Evolutionary conservation across 2,888 invertebrate species (phyloP), one percentile per base, ranked within the genome.

Genomic region (Scrobipalpa atriplicella): DNA sequence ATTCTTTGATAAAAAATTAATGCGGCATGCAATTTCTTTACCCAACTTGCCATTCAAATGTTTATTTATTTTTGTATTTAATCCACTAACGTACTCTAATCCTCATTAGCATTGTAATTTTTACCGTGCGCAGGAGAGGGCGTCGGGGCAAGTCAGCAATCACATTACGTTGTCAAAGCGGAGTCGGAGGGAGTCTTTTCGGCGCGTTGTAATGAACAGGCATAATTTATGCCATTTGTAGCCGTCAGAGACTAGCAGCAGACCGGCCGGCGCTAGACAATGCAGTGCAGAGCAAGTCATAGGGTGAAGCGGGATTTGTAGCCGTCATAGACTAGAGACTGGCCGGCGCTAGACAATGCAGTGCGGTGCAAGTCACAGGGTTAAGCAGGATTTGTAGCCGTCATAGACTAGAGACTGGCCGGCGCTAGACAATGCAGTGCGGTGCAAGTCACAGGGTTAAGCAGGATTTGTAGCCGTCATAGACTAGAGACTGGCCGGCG

Each of bases 221-320:
- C 78, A 80, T 82, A 81, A 86, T 84, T 82, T 84, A 83, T 84
- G 81, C 75, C 81, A 80, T 84, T 83, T 78, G 79, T 78, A 78
- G 72, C 75, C 62, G 21, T 10, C 64, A 38, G 29, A 29, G 29
- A 29, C 29, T 5, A 29, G 29, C 2, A 29, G 2, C 29, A 47
- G 29, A 18, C 29, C 29, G 43, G n/a, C 9, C 36, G 19, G 39
- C 36, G 64, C 38, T 76, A 72, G 67, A 65, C 71, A 68, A 64
- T 64, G 65, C 65, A 63, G 66, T 60, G 60, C 54, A 64, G n/a
- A 43, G 60, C 52, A 9, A 52, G 21, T 11, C 38, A 19, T n/a
- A n/a, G 8, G 16, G 36, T 58, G 67, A 69, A 21, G 7, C 41
- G 61, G 72, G 68, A n/a, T 7, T 66, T 2, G 7, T 66, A 29